Evolutionary conservation across 1,140 invertebrate genomes (phyloP).

Genomic region (Phortica variegata): DNA sequence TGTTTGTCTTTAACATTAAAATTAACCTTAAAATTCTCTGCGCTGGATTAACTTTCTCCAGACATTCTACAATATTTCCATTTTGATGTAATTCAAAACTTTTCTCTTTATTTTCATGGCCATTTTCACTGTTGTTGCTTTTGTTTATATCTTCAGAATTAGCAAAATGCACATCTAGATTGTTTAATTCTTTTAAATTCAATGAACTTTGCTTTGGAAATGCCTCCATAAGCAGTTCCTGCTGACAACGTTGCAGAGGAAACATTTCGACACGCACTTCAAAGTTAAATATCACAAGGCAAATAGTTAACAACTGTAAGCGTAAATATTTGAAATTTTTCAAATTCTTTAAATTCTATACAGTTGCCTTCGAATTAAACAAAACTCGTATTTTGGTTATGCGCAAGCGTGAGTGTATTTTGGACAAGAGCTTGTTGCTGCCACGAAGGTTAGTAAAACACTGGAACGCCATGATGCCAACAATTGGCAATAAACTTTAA

Average conservation of each 20-base stretch:
- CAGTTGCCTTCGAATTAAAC: too few species aligned
- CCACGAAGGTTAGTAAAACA: constrained; percentile 20
- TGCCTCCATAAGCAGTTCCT: constrained; percentile 10
- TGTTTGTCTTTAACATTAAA: too few species aligned
- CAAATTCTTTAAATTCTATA: too few species aligned
- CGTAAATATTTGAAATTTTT: too few species aligned
- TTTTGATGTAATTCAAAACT: neutral
- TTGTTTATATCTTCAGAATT: too few species aligned
- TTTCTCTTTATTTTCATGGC: neutral
- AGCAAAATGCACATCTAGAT: constrained; percentile 4
- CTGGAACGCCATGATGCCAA: constrained; percentile 12
- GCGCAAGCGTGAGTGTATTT: too few species aligned
- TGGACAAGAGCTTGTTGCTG: constrained; percentile 4
- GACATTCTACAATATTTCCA: neutral
- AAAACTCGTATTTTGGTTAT: too few species aligned
- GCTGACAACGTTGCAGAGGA: constrained; percentile 13
- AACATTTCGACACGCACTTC: constrained; percentile 27
- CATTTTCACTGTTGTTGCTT: constrained; percentile 6
- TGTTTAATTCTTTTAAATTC: constrained; percentile 32
- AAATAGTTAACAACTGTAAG: too few species aligned
- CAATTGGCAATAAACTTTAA: constrained; percentile 14
- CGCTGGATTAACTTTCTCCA: constrained; percentile 13
- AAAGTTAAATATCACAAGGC: too few species aligned
- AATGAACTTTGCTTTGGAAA: constrained; percentile 27
- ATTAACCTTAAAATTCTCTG: constrained; percentile 25